Percentiles rank a stretch among this genome's conserved stretches.
These are phyloP conservation scores for Corythornis cristatus DNA, from an alignment of 2,113 vertebrate species.

Conservation along the genomic window DNA sequence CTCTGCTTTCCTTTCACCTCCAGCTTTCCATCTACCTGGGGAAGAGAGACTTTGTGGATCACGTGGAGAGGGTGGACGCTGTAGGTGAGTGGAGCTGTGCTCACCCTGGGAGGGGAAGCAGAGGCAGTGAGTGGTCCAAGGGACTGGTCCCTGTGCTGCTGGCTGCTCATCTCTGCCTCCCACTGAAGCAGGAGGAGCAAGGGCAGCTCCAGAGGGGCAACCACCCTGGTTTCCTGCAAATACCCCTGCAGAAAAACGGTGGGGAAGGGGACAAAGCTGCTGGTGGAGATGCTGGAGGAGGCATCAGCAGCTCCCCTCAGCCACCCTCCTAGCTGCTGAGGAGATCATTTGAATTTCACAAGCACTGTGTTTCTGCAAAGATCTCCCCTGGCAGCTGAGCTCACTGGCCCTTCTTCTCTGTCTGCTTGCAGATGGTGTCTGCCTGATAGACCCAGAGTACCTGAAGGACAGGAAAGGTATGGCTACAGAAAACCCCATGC, in stretches of 20 bases:
- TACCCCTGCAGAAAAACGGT: background rate
- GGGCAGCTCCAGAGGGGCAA: background rate
- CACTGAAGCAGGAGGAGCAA: background rate
- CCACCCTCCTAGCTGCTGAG: background rate
- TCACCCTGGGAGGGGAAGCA: rapidly evolving
- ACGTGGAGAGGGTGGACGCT: conserved; percentile 79
- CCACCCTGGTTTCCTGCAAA: background rate
- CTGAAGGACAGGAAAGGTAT: conserved; percentile 87
- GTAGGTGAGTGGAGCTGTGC: conserved; percentile 78
- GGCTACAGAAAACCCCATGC: background rate
- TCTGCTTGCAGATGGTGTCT: conserved; percentile 79
- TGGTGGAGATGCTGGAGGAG: background rate
- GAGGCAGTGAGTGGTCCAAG: rapidly evolving
- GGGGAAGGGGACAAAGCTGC: background rate
- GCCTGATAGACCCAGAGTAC: conserved; percentile 85
- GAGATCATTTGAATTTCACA: background rate
- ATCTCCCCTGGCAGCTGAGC: background rate
- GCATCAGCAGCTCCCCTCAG: background rate
- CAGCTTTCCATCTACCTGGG: conserved; percentile 89
- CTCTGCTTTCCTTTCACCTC: background rate
- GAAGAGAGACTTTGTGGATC: conserved; percentile 89
- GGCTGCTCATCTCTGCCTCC: background rate
- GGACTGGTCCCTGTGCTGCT: rapidly evolving
- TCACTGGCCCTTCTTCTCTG: background rate
- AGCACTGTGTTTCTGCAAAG: background rate